Percentiles rank a stretch among this genome's conserved stretches.
Conservation (phyloP, 2,888 invertebrate genomes). For the Nemotelus pantherinus region DNA sequence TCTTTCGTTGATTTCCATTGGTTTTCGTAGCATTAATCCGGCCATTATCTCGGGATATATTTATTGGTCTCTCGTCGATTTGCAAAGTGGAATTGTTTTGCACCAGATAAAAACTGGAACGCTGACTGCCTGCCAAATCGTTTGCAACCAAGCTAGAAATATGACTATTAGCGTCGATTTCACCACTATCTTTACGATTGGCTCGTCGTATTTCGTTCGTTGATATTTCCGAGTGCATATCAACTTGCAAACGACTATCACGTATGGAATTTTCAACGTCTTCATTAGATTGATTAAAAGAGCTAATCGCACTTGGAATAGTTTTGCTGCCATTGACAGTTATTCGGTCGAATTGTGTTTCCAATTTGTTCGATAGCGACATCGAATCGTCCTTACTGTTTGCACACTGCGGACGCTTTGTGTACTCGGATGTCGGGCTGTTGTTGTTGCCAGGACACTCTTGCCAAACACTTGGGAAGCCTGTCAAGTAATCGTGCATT, state of each 20-base stretch:
- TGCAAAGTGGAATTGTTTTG: conserved; percentile 7
- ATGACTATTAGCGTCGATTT: conserved; percentile 9
- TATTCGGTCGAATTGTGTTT: conserved; percentile 26
- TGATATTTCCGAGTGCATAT: background rate
- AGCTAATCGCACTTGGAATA: background rate
- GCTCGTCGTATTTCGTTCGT: background rate
- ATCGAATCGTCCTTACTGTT: background rate
- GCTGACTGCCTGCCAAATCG: conserved; percentile 31
- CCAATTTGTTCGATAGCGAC: conserved; percentile 26
- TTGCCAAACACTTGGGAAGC: conserved; percentile 52
- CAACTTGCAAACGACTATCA: background rate
- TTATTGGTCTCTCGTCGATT: conserved; percentile 26
- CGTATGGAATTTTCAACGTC: conserved; percentile 38
- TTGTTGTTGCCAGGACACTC: conserved; percentile 7
- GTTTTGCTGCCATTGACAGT: background rate
- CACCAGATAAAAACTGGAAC: background rate
- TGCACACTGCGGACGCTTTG: conserved; percentile 18
- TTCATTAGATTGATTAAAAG: conserved; percentile 24
- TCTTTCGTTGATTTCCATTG: conserved; percentile 43
- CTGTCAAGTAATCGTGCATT: conserved; percentile 59
- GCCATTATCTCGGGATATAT: conserved; percentile 11
- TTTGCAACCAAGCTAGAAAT: conserved; percentile 27
- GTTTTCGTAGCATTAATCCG: conserved; percentile 30
- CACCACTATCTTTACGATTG: background rate
- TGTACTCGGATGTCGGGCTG: background rate